phyloP scores from a whole-genome alignment of 2,113 vertebrate species.

The Chlorodrepanis virens region DNA sequence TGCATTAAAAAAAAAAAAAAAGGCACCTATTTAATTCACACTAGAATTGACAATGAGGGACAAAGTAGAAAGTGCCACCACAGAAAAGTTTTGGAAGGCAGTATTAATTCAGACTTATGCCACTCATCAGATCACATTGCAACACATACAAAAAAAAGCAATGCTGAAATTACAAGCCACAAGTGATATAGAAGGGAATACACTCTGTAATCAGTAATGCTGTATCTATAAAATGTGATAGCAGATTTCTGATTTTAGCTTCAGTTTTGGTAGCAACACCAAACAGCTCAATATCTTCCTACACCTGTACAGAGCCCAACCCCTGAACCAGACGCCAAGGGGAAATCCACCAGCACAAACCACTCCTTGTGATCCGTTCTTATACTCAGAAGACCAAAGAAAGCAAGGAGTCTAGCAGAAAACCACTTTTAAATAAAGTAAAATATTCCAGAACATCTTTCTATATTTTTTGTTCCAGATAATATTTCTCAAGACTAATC shows the following conservation, averaged over 20 bases:
- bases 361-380: fast-evolving
- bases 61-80: not conserved
- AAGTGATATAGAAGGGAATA: not conserved
- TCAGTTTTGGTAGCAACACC: not conserved
- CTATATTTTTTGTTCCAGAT: not conserved
- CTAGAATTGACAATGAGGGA: not conserved
- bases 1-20: not conserved
- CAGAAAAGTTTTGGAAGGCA: not conserved
- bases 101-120: not conserved
- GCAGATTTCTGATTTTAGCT: not conserved
- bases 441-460: not conserved
- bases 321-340: not conserved
- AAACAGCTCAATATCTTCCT: not conserved
- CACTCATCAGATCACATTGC: not conserved
- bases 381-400: not conserved
- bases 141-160: not conserved
- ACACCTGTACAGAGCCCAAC: not conserved
- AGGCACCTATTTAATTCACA: not conserved
- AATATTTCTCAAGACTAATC: not conserved
- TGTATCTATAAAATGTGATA: not conserved
- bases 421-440: not conserved
- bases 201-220: not conserved
- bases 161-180: not conserved
- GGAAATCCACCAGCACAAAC: not conserved
- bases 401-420: not conserved